A percentile compares a stretch with the other conserved stretches of the same genome.
Evolutionary conservation across 2,888 invertebrate genomes (phyloP).

Genomic region (Timandra comae): DNA sequence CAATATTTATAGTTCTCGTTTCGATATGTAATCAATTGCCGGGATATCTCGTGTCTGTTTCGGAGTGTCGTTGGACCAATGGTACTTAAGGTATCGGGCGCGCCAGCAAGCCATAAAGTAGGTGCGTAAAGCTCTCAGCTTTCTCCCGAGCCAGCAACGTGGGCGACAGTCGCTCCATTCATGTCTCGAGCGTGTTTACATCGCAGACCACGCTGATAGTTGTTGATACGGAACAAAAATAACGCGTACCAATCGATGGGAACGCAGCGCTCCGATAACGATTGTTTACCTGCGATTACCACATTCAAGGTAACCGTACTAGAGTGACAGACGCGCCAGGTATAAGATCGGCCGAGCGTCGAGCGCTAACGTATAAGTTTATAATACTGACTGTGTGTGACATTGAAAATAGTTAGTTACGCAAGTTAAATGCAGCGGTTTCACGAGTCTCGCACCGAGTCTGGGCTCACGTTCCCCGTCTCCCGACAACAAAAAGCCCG

Average conservation of each 20-base stretch:
- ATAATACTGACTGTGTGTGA: slow-evolving; percentile 42
- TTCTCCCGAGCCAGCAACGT: slow-evolving; percentile 49
- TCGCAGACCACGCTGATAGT: slow-evolving; percentile 23
- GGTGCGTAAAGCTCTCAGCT: slow-evolving; percentile 36
- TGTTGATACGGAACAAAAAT: slow-evolving; percentile 41
- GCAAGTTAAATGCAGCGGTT: slow-evolving; percentile 52
- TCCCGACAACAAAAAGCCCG: slow-evolving; percentile 62
- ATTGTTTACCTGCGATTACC: slow-evolving; percentile 66
- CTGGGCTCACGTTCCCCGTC: slow-evolving; percentile 30
- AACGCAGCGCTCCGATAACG: slow-evolving; percentile 48
- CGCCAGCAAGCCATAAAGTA: slow-evolving; percentile 21
- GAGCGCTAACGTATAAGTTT: slow-evolving; percentile 20
- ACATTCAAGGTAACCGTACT: slow-evolving; percentile 56
- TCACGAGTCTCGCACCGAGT: slow-evolving; percentile 14
- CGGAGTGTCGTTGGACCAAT: too few species aligned
- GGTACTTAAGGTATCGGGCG: slow-evolving; percentile 4
- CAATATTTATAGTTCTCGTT: too few species aligned
- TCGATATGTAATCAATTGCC: too few species aligned
- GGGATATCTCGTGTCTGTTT: too few species aligned
- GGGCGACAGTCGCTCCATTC: slow-evolving; percentile 59
- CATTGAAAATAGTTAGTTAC: slow-evolving; percentile 69
- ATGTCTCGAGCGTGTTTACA: slow-evolving; percentile 48
- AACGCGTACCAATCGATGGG: slow-evolving; percentile 49
- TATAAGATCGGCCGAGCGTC: slow-evolving; percentile 23
- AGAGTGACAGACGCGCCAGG: slow-evolving; percentile 22